Percentiles rank a stretch among this genome's conserved stretches.
Evolutionary conservation across 2,113 vertebrate genomes (phyloP).

Genomic region (Equus przewalskii): DNA sequence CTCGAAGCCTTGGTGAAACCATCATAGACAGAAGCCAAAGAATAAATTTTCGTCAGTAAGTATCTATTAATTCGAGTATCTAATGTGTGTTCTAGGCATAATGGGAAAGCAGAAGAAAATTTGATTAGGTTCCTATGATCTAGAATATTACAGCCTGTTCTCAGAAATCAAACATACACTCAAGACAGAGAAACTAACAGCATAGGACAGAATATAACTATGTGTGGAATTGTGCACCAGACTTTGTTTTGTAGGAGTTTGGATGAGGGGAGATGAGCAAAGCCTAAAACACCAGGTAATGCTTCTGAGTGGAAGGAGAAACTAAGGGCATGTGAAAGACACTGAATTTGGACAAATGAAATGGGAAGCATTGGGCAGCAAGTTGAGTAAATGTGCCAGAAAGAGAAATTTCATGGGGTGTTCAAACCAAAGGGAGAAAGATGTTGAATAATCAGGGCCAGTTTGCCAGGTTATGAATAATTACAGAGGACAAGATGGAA

Average conservation of each 20-base stretch:
- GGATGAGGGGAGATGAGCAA: background rate
- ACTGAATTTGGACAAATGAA: background rate
- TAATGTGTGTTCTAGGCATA: background rate
- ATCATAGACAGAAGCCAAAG: background rate
- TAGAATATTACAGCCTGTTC: conserved; percentile 24
- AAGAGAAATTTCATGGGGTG: background rate
- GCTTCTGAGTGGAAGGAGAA: background rate
- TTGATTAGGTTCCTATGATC: background rate
- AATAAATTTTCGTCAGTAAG: background rate
- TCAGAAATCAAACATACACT: background rate
- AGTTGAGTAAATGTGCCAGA: background rate
- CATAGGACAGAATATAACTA: background rate
- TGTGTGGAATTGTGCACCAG: background rate
- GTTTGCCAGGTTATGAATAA: conserved; percentile 23
- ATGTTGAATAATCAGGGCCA: background rate
- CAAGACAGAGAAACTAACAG: background rate
- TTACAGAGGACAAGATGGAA: background rate
- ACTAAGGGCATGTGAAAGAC: background rate
- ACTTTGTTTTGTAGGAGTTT: background rate
- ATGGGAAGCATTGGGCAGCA: background rate
- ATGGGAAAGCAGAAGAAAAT: background rate
- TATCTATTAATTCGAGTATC: background rate
- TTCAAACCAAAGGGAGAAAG: background rate
- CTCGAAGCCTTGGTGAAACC: background rate
- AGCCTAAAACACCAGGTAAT: background rate